Conservation (phyloP, 2,888 invertebrate species). For the Teleiodes luculella region DNA sequence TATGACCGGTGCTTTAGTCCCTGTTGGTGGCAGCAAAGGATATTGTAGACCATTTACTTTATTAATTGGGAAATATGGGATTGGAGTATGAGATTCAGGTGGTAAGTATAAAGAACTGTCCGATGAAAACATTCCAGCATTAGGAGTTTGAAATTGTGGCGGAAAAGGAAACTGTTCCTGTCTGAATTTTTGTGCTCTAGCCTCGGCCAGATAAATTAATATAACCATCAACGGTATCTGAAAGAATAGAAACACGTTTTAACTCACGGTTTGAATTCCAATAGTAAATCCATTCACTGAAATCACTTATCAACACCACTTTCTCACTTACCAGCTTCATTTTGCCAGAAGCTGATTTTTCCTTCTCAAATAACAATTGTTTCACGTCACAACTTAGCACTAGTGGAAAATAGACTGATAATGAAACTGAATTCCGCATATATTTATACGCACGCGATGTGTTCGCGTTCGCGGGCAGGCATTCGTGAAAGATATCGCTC, state of each 20-base stretch:
- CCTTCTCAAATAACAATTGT: slow-evolving; percentile 37
- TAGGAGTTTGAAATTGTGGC: slow-evolving; percentile 52
- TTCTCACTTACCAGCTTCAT: slow-evolving; percentile 73
- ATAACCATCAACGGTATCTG: slow-evolving; percentile 58
- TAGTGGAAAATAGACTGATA: slow-evolving; percentile 68
- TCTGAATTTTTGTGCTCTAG: slow-evolving; percentile 40
- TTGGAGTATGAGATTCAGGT: slow-evolving; percentile 57
- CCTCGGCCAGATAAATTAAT: slow-evolving; percentile 39
- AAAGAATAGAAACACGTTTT: slow-evolving; percentile 35
- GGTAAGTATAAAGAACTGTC: slow-evolving; percentile 63
- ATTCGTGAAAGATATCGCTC: slow-evolving; percentile 72
- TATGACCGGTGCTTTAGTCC: slow-evolving; percentile 50
- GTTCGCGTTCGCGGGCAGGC: slow-evolving; percentile 57
- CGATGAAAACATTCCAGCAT: slow-evolving; percentile 44
- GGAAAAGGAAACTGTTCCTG: slow-evolving; percentile 58
- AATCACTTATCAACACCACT: slow-evolving; percentile 34
- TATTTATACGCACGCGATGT: slow-evolving; percentile 73
- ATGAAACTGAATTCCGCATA: slow-evolving; percentile 78
- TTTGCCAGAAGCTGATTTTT: slow-evolving; percentile 54
- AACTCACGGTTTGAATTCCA: slow-evolving; percentile 38
- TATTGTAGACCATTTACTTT: slow-evolving; percentile 54
- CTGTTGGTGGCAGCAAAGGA: slow-evolving; percentile 57
- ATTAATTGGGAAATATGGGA: slow-evolving; percentile 57
- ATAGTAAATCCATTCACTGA: slow-evolving; percentile 33
- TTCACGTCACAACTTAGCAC: slow-evolving; percentile 64